These are phyloP conservation scores for Amblyraja radiata DNA, from an alignment of 2,797 vertebrate genomes.

Conservation along the genomic window DNA sequence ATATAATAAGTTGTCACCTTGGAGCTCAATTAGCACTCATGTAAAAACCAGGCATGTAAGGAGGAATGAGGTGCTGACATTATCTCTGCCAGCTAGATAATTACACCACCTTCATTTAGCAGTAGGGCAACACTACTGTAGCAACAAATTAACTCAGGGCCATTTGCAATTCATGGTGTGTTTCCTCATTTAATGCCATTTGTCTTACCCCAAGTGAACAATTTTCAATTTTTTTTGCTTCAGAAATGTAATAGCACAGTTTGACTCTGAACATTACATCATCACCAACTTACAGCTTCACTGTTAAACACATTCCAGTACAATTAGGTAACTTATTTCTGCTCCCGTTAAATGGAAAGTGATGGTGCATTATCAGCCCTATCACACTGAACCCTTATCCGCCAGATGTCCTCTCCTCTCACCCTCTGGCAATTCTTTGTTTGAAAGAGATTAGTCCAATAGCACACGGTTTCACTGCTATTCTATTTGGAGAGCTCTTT, in stretches of 20 bases:
- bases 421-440: constrained; percentile 60
- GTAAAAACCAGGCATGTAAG: constrained; percentile 75
- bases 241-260: constrained; percentile 54
- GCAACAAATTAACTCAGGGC: constrained; percentile 74
- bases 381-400: constrained; percentile 69
- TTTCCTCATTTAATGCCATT: constrained; percentile 75
- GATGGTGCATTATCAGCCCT: constrained; percentile 55
- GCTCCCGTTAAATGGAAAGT: constrained; percentile 48
- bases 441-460: constrained; percentile 53
- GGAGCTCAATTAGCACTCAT: constrained; percentile 74
- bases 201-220: constrained; percentile 73
- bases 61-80: constrained; percentile 77
- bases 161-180: constrained; percentile 77
- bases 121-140: constrained; percentile 75
- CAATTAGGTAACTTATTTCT: constrained; percentile 40
- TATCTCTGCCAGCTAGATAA: constrained; percentile 77
- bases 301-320: constrained; percentile 34
- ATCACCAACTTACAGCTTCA: constrained; percentile 34
- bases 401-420: constrained; percentile 63
- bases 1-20: constrained; percentile 73
- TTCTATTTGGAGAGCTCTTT: constrained; percentile 56
- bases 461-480: constrained; percentile 50
- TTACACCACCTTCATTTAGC: constrained; percentile 76
- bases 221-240: constrained; percentile 62
- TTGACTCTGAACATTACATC: constrained; percentile 52